Base-by-base conservation (phyloP, 1,140 invertebrate genomes). In the Heliconius eleuchia region DNA sequence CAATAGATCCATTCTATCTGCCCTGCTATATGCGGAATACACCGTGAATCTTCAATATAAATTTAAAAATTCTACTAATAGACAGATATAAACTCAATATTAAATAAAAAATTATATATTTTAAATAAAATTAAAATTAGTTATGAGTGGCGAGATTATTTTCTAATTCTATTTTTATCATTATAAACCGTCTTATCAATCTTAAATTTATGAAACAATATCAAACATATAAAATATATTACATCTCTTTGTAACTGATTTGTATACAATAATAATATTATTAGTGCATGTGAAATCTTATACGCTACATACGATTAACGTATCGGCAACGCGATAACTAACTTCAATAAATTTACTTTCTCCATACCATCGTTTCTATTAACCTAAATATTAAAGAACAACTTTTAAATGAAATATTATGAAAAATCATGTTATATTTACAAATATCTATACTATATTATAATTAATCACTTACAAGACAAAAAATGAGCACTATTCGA, bases 401-500 rank as follows among this genome's bases (percentile, higher is more conserved):
- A 19, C 23, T 23, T 23, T 23, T 23, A 11, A 60, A 23, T 23
- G 23, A 57, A 57, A 57, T 19, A 18, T 18, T 52, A 52, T 52
- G 16, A 52, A 52, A 52, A 52, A 19, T 52, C 50, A 18, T 18
- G 5, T 16, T 18, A 5, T 50, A 50, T 16, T 18, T 16, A 4
- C 16, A 50, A 5, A 50, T 50, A 50, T 18, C 13, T 50, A 13
- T 13, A 46, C 42, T 46, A 46, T 46, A 11, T 52, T 52, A 52
- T 19, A 52, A 19, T 52, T 52, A 18, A 52, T 19, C 50, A 86
- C 89, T 90, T 85, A 91, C 89, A 66, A 89, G 27, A 75, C 78
- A 88, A 70, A 89, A 72, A 27, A 91, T 76, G 34, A 91, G 72
- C n/a, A 84, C 77, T 16, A 89, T 75, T 18, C 87, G 82, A 72